Conservation (phyloP, 2,797 vertebrate species). For the Poecilia velifera region DNA sequence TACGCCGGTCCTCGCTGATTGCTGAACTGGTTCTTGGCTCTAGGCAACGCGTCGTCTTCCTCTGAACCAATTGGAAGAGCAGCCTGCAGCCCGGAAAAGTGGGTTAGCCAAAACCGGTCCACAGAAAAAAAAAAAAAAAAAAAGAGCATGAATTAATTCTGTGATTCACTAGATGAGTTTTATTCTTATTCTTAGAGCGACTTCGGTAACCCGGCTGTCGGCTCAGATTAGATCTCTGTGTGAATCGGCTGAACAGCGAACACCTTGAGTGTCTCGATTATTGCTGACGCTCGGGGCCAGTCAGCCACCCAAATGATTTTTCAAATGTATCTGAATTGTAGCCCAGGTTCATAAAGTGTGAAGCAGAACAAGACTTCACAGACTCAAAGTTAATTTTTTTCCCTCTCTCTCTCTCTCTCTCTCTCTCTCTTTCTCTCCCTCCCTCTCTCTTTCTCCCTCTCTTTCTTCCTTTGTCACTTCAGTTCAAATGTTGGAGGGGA, state of each 20-base stretch:
- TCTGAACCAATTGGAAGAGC: conserved; percentile 46
- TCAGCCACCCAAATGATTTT: conserved; percentile 12
- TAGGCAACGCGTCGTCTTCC: conserved; percentile 32
- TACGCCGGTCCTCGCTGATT: conserved; percentile 10
- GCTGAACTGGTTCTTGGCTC: conserved; percentile 48
- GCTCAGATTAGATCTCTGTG: conserved; percentile 28
- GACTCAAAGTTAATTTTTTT: conserved; percentile 5
- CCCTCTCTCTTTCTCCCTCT: background rate
- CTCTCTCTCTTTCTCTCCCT: background rate
- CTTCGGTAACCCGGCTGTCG: conserved; percentile 33
- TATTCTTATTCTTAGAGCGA: conserved; percentile 36
- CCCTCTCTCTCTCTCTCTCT: too few relatives aligned
- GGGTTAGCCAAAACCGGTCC: conserved; percentile 35
- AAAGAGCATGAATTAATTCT: conserved; percentile 41
- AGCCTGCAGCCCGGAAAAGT: conserved; percentile 34
- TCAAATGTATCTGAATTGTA: conserved; percentile 32
- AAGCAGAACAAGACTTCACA: conserved; percentile 34
- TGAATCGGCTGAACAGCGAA: conserved; percentile 18
- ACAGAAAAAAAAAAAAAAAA: too few relatives aligned
- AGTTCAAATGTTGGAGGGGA: conserved; percentile 15
- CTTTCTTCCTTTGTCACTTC: conserved; percentile 6
- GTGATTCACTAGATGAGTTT: conserved; percentile 30
- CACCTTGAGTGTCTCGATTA: conserved; percentile 21
- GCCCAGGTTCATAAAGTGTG: conserved; percentile 30
- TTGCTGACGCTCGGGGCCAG: conserved; percentile 22